Evolutionary conservation across 2,888 invertebrate genomes (phyloP).

Genomic region (Andrena chrysosceles): DNA sequence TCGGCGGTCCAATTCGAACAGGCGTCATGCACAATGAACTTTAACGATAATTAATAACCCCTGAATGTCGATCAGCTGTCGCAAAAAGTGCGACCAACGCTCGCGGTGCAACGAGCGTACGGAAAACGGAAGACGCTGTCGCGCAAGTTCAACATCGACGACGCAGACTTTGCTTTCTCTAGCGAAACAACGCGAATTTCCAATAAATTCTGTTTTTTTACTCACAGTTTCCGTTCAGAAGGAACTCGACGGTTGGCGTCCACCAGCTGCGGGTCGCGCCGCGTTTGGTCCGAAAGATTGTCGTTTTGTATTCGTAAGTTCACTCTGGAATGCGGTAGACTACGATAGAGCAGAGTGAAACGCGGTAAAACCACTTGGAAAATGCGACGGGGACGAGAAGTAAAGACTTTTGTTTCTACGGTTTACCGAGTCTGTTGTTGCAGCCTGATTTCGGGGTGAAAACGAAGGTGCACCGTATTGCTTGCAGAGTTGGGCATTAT

Average conservation of each 20-base stretch:
- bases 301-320: neutral
- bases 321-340: neutral
- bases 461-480: neutral
- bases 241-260: neutral
- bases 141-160: neutral
- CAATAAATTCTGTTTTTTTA: too few relatives aligned
- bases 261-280: neutral
- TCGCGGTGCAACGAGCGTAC: neutral
- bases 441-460: neutral
- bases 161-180: neutral
- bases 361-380: neutral
- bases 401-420: neutral
- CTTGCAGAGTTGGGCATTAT: too few relatives aligned
- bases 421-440: neutral
- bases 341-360: neutral
- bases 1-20: too few relatives aligned
- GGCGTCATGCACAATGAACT: neutral
- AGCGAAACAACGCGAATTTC: too few relatives aligned
- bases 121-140: neutral
- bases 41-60: slow-evolving; percentile 22
- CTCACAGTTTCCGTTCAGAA: neutral
- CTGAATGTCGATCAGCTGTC: slow-evolving; percentile 4
- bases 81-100: slow-evolving; percentile 1
- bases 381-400: neutral
- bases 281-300: neutral